phyloP scores from a whole-genome alignment of 2,797 vertebrate genomes.

The Prunella strophiata region DNA sequence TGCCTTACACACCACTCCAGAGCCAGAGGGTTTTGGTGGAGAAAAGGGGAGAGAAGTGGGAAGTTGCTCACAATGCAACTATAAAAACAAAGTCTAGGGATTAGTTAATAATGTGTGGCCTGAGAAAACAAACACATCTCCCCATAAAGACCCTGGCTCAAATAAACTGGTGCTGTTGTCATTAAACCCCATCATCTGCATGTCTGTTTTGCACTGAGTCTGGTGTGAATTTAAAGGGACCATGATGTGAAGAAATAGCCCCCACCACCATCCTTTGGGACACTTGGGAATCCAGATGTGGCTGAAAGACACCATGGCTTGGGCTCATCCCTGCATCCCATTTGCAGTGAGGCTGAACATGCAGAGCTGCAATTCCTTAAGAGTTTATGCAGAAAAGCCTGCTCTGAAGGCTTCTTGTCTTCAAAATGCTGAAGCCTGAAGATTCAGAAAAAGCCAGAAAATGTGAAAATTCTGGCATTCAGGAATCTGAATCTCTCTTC shows the following conservation, averaged over 20 bases:
- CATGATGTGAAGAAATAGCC: background rate
- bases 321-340: background rate
- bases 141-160: conserved; percentile 19
- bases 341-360: fast-evolving
- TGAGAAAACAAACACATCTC: conserved; percentile 59
- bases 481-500: background rate
- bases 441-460: background rate
- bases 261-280: background rate
- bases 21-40: background rate
- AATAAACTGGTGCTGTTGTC: conserved; percentile 53
- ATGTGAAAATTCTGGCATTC: background rate
- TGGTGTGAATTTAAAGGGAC: background rate
- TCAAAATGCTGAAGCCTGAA: background rate
- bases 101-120: conserved; percentile 54
- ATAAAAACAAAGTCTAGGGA: conserved; percentile 32
- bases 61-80: background rate
- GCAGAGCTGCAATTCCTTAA: background rate
- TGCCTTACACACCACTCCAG: background rate
- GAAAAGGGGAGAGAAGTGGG: background rate
- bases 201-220: conserved; percentile 14
- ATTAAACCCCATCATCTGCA: conserved; percentile 58
- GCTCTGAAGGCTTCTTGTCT: background rate
- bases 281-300: conserved; percentile 1
- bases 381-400: background rate
- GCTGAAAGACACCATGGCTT: background rate